Evolutionary conservation across 2,797 vertebrate species (phyloP).

Genomic region (Leucoraja ocellata): DNA sequence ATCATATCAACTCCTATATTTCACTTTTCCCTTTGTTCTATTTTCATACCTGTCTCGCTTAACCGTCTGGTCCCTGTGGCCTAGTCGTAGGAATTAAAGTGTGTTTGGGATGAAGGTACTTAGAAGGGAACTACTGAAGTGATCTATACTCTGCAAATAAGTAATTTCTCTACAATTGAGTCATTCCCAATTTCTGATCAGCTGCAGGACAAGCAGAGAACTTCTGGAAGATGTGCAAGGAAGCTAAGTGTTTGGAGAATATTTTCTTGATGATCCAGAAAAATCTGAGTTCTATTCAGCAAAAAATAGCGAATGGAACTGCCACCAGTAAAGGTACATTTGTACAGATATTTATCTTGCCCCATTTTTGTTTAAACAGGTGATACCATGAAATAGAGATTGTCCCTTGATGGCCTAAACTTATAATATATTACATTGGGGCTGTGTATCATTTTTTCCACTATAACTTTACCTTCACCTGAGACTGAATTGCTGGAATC

Average conservation of each 20-base stretch:
- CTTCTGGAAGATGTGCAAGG: conserved; percentile 63
- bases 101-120: neutral
- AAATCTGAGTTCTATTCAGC: conserved; percentile 49
- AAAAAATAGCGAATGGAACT: conserved; percentile 50
- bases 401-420: too few relatives aligned
- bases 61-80: neutral
- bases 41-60: neutral
- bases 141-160: neutral
- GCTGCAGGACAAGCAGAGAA: conserved; percentile 28
- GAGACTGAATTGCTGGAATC: too few relatives aligned
- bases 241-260: conserved; percentile 50
- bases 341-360: neutral
- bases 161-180: neutral
- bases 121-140: neutral
- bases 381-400: neutral
- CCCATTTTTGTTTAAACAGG: neutral
- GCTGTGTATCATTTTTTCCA: too few relatives aligned
- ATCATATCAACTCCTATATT: neutral
- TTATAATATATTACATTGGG: too few relatives aligned
- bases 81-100: neutral
- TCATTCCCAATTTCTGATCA: neutral
- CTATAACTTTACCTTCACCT: too few relatives aligned
- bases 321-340: conserved; percentile 58
- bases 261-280: conserved; percentile 53
- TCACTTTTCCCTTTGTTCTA: neutral